phyloP scores from a whole-genome alignment of 2,888 invertebrate genomes.

The Pterostichus madidus region DNA sequence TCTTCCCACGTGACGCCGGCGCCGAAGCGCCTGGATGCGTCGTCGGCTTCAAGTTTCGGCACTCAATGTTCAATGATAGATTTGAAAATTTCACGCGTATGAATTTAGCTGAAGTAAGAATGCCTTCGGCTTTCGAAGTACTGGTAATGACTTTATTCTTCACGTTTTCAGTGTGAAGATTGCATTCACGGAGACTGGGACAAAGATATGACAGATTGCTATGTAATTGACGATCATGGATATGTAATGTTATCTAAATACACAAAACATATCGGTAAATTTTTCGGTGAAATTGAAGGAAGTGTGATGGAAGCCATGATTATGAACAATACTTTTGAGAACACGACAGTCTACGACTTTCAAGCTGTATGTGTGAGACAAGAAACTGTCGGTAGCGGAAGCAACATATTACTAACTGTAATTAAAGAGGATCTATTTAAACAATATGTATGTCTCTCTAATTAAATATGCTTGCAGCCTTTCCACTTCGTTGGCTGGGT shows the following conservation, averaged over 20 bases:
- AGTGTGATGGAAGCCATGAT: conserved; percentile 89
- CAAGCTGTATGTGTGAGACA: conserved; percentile 86
- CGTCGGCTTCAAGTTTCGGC: conserved; percentile 91
- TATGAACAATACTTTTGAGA: conserved; percentile 84
- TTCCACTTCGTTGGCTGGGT: conserved; percentile 74
- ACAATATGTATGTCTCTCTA: conserved; percentile 14
- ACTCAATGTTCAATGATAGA: conserved; percentile 83
- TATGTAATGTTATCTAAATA: conserved; percentile 88
- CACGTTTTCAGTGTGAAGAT: conserved; percentile 54
- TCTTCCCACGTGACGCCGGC: conserved; percentile 88
- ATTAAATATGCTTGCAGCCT: conserved; percentile 74
- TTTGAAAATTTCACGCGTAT: conserved; percentile 83
- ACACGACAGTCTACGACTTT: conserved; percentile 90
- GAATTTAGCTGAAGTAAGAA: conserved; percentile 58
- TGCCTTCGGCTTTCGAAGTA: background rate
- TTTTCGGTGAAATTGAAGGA: conserved; percentile 91
- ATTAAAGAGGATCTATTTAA: conserved; percentile 65
- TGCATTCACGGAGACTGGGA: conserved; percentile 71
- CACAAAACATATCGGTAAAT: conserved; percentile 85
- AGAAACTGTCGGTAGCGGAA: conserved; percentile 74
- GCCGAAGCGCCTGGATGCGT: conserved; percentile 92
- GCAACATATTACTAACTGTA: conserved; percentile 74
- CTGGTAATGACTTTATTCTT: too few relatives aligned
- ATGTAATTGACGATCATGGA: conserved; percentile 94
- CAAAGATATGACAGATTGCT: conserved; percentile 86